Evolutionary conservation across 2,888 invertebrate genomes (phyloP).

Genomic region (Drosophila demipolita): DNA sequence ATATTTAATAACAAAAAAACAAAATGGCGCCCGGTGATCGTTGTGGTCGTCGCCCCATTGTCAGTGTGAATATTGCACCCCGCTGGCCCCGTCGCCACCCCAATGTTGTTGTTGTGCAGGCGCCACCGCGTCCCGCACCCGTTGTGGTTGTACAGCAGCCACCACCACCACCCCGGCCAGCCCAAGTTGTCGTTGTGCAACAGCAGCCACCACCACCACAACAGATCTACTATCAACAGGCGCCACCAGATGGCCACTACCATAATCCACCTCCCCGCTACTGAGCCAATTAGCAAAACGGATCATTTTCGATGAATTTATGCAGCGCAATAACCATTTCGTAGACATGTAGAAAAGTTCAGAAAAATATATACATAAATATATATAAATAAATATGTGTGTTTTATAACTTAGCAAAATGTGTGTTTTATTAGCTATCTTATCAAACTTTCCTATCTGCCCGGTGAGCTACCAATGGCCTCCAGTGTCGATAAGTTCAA

Average conservation of each 20-base stretch:
- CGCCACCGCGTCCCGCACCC: slow-evolving; percentile 56
- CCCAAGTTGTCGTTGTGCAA: slow-evolving; percentile 53
- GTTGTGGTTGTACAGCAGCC: slow-evolving; percentile 64
- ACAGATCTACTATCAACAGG: slow-evolving; percentile 29
- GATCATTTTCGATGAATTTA: slow-evolving; percentile 42
- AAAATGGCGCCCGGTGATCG: slow-evolving; percentile 69
- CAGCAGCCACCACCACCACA: slow-evolving; percentile 37
- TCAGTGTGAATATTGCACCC: slow-evolving; percentile 74
- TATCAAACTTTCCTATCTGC: slow-evolving; percentile 16
- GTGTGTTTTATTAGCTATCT: slow-evolving; percentile 25
- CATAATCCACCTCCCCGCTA: slow-evolving; percentile 68
- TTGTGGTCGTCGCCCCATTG: slow-evolving; percentile 72
- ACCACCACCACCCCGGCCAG: slow-evolving; percentile 55
- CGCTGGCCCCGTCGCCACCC: slow-evolving; percentile 74
- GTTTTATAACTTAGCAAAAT: slow-evolving; percentile 8
- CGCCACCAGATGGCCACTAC: slow-evolving; percentile 61
- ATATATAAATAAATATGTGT: slow-evolving; percentile 9
- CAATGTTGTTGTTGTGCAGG: slow-evolving; percentile 67
- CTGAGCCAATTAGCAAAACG: slow-evolving; percentile 6
- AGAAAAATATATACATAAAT: slow-evolving; percentile 8
- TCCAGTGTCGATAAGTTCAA: slow-evolving; percentile 13
- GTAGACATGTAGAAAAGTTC: slow-evolving; percentile 17
- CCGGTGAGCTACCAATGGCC: slow-evolving; percentile 4
- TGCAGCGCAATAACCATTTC: slow-evolving; percentile 21
- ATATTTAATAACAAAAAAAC: background rate